These are phyloP conservation scores for Gnathonemus longibarbis DNA, from an alignment of 2,113 vertebrate genomes.

Conservation along the genomic window DNA sequence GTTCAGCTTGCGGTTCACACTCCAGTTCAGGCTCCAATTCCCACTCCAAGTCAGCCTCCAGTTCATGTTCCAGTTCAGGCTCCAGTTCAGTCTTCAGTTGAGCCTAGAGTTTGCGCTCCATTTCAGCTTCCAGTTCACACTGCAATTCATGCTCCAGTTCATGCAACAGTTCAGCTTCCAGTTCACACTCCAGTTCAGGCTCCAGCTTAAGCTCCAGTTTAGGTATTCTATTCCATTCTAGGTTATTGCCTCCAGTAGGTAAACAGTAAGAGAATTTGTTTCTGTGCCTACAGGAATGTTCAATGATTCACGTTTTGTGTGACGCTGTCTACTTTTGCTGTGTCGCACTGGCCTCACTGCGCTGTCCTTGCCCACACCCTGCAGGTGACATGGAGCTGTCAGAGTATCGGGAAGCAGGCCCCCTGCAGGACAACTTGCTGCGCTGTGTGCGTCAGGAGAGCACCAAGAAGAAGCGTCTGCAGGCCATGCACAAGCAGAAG, in stretches of 20 bases:
- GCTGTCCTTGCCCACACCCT: slow-evolving; percentile 34
- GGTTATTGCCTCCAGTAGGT: background rate
- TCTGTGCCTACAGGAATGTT: background rate
- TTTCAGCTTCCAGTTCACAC: background rate
- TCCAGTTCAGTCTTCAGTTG: too few species aligned
- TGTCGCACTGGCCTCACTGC: background rate
- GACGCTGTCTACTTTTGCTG: background rate
- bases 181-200: background rate
- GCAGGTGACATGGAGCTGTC: slow-evolving; percentile 97
- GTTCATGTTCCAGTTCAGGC: too few species aligned
- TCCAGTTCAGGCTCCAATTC: too few species aligned
- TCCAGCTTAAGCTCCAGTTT: background rate
- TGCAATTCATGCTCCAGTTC: background rate
- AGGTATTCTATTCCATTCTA: background rate
- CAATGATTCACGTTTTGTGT: background rate
- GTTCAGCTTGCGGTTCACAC: too few species aligned
- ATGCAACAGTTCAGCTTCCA: background rate
- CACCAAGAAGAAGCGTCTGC: slow-evolving; percentile 88
- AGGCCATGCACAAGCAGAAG: slow-evolving; percentile 94
- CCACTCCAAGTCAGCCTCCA: too few species aligned
- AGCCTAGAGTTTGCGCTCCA: too few species aligned
- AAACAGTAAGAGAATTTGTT: background rate
- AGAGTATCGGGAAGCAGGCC: slow-evolving; percentile 85
- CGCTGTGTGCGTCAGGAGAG: slow-evolving; percentile 88
- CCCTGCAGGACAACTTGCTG: slow-evolving; percentile 89